A percentile compares a stretch with the other conserved stretches of the same genome.
Evolutionary conservation across 2,113 vertebrate species (phyloP).

Genomic region (Bettongia penicillata): DNA sequence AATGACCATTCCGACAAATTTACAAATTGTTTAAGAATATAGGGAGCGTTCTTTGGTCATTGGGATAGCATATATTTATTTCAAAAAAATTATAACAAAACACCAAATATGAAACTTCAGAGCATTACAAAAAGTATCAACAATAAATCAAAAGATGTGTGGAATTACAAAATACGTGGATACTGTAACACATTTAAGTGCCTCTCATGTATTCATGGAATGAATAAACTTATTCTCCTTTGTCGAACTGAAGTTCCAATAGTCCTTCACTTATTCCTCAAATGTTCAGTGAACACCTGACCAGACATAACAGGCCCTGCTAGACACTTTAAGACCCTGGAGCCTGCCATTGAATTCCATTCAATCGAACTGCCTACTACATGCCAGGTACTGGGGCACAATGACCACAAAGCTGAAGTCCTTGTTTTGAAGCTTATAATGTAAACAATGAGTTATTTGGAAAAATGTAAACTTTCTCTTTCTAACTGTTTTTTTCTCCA

Average conservation of each 20-base stretch:
- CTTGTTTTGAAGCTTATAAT: background rate
- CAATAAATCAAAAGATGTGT: background rate
- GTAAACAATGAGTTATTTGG: background rate
- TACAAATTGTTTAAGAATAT: background rate
- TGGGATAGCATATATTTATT: background rate
- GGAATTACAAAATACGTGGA: background rate
- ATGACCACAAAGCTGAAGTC: background rate
- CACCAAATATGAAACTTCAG: background rate
- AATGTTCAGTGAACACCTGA: background rate
- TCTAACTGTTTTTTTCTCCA: background rate
- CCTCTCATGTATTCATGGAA: background rate
- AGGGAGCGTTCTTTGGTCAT: background rate
- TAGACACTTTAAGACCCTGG: background rate
- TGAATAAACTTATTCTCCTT: background rate
- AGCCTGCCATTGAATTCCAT: background rate
- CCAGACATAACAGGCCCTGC: background rate
- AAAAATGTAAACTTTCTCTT: background rate
- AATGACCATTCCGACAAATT: background rate
- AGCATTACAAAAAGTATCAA: background rate
- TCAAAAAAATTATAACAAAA: background rate
- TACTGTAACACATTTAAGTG: background rate
- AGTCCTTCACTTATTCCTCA: background rate
- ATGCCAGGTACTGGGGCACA: background rate
- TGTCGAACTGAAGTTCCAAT: background rate
- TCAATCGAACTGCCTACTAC: background rate